Conservation (phyloP, 2,888 invertebrate species). For the Drosophila borealis region DNA sequence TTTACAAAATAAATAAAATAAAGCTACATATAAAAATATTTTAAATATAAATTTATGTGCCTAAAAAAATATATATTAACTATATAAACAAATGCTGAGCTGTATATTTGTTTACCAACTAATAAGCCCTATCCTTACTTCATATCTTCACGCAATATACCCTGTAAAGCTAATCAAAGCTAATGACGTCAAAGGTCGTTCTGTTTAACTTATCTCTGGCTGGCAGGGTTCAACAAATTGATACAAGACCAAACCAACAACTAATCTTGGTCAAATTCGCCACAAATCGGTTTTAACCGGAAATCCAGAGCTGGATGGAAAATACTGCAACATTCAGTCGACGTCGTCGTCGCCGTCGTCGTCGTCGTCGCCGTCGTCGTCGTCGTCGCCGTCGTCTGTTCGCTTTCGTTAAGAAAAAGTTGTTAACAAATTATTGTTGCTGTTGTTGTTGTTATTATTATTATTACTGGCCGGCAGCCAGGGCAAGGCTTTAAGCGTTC, state of each 20-base stretch:
- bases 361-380: background rate
- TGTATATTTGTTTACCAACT: too few relatives aligned
- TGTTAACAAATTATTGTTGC: constrained; percentile 64
- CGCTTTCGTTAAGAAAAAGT: constrained; percentile 73
- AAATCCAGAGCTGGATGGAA: constrained; percentile 51
- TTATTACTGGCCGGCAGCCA: constrained; percentile 45
- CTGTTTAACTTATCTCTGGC: constrained; percentile 25
- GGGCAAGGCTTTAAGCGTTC: constrained; percentile 77
- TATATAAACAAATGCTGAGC: too few relatives aligned
- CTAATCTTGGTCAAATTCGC: constrained; percentile 28
- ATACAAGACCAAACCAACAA: constrained; percentile 17
- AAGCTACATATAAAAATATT: too few relatives aligned
- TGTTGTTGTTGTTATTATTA: constrained; percentile 46
- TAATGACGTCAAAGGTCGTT: constrained; percentile 51
- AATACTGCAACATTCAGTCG: constrained; percentile 19
- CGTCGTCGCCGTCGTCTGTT: constrained; percentile 30
- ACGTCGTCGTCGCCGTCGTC: background rate
- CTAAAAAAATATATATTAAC: too few relatives aligned
- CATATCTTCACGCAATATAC: background rate
- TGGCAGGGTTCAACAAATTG: constrained; percentile 24
- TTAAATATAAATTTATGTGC: background rate
- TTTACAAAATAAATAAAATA: too few relatives aligned
- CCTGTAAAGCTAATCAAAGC: constrained; percentile 18
- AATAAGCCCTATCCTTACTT: background rate
- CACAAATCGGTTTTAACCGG: constrained; percentile 63